These are phyloP conservation scores for Pseudobourletiella spinata DNA, from an alignment of 1,140 invertebrate species.

Conservation along the genomic window DNA sequence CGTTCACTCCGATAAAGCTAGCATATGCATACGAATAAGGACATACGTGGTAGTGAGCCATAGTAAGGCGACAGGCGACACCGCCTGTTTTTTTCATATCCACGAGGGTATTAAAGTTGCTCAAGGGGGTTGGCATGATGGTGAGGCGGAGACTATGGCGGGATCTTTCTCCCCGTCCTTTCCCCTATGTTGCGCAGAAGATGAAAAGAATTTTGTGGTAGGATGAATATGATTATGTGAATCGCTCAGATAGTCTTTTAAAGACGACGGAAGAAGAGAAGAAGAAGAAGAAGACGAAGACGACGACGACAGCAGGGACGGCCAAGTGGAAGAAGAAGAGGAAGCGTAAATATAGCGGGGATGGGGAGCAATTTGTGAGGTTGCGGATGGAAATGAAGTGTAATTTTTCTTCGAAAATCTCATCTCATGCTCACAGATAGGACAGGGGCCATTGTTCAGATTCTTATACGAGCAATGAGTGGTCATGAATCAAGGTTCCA, in stretches of 20 bases:
- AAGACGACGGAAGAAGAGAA: neutral
- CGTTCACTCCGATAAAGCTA: no score
- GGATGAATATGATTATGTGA: neutral
- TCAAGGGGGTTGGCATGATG: no score
- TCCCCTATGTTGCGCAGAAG: no score
- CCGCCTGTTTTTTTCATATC: no score
- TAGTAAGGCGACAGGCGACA: no score
- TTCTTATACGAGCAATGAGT: slow-evolving; percentile 14
- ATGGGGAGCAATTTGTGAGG: slow-evolving; percentile 10
- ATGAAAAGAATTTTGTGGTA: no score
- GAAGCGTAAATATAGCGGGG: neutral
- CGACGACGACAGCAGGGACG: no score
- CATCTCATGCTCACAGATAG: slow-evolving; percentile 11
- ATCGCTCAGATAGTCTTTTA: neutral
- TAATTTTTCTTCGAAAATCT: slow-evolving; percentile 27
- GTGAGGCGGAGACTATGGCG: neutral
- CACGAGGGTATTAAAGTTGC: no score
- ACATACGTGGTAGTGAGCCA: no score
- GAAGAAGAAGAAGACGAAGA: no score
- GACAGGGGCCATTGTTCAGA: slow-evolving; percentile 16
- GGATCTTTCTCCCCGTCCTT: no score
- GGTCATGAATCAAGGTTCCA: slow-evolving; percentile 19
- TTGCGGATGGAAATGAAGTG: slow-evolving; percentile 23
- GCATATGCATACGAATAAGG: no score
- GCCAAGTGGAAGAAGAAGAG: neutral